A percentile compares a stretch with the other conserved stretches of the same genome.
phyloP scores from a whole-genome alignment of 2,113 vertebrate genomes.

The Todiramphus saurophagus region DNA sequence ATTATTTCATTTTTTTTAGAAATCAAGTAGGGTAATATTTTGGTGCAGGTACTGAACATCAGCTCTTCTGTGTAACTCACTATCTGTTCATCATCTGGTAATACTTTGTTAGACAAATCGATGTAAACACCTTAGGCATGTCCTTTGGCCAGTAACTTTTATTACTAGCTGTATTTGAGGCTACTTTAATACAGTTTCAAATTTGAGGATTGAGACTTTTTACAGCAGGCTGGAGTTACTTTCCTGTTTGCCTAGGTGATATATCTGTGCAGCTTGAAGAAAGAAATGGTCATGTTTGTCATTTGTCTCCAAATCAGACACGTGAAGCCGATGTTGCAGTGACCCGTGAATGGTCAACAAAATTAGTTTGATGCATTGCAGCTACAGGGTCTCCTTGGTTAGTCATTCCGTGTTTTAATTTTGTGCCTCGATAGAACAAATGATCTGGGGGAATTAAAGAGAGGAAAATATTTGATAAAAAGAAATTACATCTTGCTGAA shows the following conservation, averaged over 20 bases:
- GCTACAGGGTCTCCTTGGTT: slow-evolving; percentile 31
- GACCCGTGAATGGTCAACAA: not conserved
- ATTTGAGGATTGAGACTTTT: not conserved
- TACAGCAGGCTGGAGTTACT: not conserved
- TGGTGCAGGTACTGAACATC: not conserved
- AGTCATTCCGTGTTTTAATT: not conserved
- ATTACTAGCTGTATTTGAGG: not conserved
- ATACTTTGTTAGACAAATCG: not conserved
- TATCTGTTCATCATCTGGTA: not conserved
- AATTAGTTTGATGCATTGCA: slow-evolving; percentile 35
- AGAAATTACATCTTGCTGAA: not conserved
- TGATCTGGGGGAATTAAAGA: not conserved
- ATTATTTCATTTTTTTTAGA: not conserved
- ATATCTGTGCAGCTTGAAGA: not conserved
- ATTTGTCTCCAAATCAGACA: not conserved
- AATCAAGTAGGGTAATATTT: not conserved
- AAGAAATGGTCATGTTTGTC: not conserved
- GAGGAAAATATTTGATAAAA: not conserved
- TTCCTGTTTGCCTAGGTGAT: not conserved
- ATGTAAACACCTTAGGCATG: not conserved
- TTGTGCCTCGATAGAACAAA: not conserved
- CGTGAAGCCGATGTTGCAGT: not conserved
- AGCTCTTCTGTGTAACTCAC: not conserved
- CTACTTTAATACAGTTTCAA: not conserved
- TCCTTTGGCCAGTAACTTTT: not conserved